Conservation (phyloP, 2,888 invertebrate species). For the Serripes groenlandicus region DNA sequence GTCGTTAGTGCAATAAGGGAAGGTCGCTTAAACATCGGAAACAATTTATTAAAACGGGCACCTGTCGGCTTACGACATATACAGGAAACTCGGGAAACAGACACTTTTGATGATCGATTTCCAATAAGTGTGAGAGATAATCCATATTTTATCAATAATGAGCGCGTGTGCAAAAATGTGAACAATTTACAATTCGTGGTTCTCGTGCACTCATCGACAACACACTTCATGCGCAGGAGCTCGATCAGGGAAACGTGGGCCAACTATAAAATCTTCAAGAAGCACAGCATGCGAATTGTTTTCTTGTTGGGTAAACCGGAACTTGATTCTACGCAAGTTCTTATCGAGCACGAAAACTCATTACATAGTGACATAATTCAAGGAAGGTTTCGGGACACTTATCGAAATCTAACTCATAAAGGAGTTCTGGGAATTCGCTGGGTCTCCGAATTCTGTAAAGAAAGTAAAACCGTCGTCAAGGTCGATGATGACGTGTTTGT, state of each 20-base stretch:
- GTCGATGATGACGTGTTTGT: slow-evolving; percentile 81
- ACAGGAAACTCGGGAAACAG: neutral
- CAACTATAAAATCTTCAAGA: slow-evolving; percentile 67
- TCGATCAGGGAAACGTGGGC: slow-evolving; percentile 80
- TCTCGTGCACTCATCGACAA: slow-evolving; percentile 75
- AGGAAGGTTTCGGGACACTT: slow-evolving; percentile 77
- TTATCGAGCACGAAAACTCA: slow-evolving; percentile 76
- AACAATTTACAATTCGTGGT: slow-evolving; percentile 72
- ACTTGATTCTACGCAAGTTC: slow-evolving; percentile 65
- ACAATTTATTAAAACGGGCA: neutral
- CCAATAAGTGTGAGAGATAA: slow-evolving; percentile 72
- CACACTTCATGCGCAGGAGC: slow-evolving; percentile 72
- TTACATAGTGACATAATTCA: slow-evolving; percentile 79
- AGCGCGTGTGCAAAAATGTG: slow-evolving; percentile 66
- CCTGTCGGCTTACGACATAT: neutral
- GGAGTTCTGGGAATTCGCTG: slow-evolving; percentile 78
- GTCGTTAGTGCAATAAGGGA: slow-evolving; percentile 7
- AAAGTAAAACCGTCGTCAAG: slow-evolving; percentile 76
- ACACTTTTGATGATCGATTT: slow-evolving; percentile 6
- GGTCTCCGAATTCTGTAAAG: slow-evolving; percentile 74
- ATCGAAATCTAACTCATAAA: slow-evolving; percentile 79
- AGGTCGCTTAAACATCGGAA: neutral
- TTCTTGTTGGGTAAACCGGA: slow-evolving; percentile 75
- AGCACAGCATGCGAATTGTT: slow-evolving; percentile 69
- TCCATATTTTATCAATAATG: slow-evolving; percentile 75